Base-by-base conservation (phyloP, 2,797 vertebrate genomes). In the Calcarius lapponicus region DNA sequence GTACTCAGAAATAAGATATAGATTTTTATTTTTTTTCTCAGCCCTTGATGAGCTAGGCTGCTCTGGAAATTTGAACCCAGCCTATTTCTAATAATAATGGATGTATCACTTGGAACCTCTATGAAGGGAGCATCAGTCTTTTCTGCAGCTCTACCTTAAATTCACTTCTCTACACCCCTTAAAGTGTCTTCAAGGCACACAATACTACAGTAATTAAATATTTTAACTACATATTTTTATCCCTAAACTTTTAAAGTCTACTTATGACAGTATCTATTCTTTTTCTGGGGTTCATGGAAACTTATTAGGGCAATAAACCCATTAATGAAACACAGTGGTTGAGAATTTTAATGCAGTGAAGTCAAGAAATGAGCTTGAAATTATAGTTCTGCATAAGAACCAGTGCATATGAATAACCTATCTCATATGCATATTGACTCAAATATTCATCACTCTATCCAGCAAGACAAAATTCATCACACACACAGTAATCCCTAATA, bases 331-430 rank as follows among this genome's bases (percentile, higher is more conserved):
- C 57, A 62, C 20, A 13, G 36, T 45, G 28, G 48, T 26, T 82
- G 56, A 94, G 81, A 91, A 91, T 90, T 93, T 78, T 78, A 95
- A 92, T 83, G 83, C 62, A 78, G 20, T 28, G 48, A 85, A 88
- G 43, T 65, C 73, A 73, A 90, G 72, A 92, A 94, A 90, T 74
- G 14, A 90, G 47, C 51, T 50, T 32, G 42, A 50, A 86, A 71
- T 93, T 93, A 94, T 6, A 88, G 80, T 34, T 86, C 61, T 93
- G 83, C 34, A 43, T 85, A 86, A 16, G 69, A 94, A 69, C 38
- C 42, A 51, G 31, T 3, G 40, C 28, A 76, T 76, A 76, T 60
- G 83, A 90, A 88, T 83, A 90, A 90, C 51, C 45, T 64, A 40
- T 36, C 64, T 73, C 42, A 19, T 83, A 86, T 80, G 65, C 56